Conservation (phyloP, 1,140 invertebrate species). For the Planococcus citri region DNA sequence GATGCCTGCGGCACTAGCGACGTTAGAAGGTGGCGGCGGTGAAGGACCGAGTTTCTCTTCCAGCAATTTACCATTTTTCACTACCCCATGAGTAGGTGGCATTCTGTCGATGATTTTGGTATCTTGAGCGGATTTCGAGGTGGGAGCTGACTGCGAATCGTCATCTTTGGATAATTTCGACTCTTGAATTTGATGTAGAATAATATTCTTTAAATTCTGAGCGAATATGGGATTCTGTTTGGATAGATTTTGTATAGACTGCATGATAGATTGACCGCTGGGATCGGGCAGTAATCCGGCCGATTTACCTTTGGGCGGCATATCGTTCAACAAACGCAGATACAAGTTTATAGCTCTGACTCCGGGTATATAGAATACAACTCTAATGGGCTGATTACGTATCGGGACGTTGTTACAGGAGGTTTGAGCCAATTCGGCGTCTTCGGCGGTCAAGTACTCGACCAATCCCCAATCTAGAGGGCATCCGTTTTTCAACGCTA, state of each 20-base stretch:
- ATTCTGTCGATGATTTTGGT: background rate
- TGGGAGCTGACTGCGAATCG: background rate
- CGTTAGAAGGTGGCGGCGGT: background rate
- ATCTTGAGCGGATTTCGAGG: background rate
- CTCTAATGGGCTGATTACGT: slow-evolving; percentile 36
- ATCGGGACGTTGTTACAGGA: slow-evolving; percentile 36
- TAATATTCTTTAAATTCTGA: slow-evolving; percentile 40
- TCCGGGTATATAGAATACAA: slow-evolving; percentile 46
- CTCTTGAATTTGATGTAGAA: slow-evolving; percentile 29
- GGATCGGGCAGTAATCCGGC: slow-evolving; percentile 38
- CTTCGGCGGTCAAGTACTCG: slow-evolving; percentile 39
- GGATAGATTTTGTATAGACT: slow-evolving; percentile 38
- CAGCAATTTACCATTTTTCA: background rate
- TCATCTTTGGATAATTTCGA: slow-evolving; percentile 19
- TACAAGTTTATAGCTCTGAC: slow-evolving; percentile 44
- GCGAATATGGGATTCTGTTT: slow-evolving; percentile 42
- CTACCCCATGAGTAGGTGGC: too few relatives aligned
- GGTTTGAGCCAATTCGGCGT: slow-evolving; percentile 40
- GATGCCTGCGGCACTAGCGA: background rate
- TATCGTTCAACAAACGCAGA: slow-evolving; percentile 39
- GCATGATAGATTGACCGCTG: slow-evolving; percentile 36
- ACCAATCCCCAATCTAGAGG: slow-evolving; percentile 45
- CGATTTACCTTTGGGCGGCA: slow-evolving; percentile 33
- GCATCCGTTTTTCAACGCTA: slow-evolving; percentile 43
- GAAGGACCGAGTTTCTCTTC: background rate